Evolutionary conservation across 2,113 vertebrate species (phyloP).

Genomic region (Sterrhoptilus dennistouni): DNA sequence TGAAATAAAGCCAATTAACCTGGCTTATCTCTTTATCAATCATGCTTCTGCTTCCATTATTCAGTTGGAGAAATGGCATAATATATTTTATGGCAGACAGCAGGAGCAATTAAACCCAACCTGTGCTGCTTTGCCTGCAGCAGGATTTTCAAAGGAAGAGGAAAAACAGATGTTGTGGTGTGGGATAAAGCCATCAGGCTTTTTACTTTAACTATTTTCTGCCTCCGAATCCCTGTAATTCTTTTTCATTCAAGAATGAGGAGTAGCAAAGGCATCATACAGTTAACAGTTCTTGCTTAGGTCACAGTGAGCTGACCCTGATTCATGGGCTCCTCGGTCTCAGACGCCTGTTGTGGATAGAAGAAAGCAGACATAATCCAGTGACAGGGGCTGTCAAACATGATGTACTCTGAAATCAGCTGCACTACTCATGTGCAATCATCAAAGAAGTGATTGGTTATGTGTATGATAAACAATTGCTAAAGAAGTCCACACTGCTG

Average conservation of each 20-base stretch:
- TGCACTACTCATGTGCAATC: neutral
- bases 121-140: neutral
- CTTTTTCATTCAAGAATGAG: neutral
- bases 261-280: neutral
- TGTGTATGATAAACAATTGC: neutral
- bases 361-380: neutral
- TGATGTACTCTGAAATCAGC: neutral
- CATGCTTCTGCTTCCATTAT: slow-evolving; percentile 30
- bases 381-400: neutral
- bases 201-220: neutral
- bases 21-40: slow-evolving; percentile 60
- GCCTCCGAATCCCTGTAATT: neutral
- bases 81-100: slow-evolving; percentile 35
- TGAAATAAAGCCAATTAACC: slow-evolving; percentile 67
- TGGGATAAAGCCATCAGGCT: neutral
- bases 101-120: slow-evolving; percentile 38
- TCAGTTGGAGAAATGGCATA: slow-evolving; percentile 28
- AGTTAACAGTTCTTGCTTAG: neutral
- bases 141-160: neutral
- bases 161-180: neutral
- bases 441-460: neutral
- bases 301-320: neutral
- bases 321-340: neutral
- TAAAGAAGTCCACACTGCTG: neutral
- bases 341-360: neutral